These are phyloP conservation scores for Ypsolopha scabrella DNA, from an alignment of 2,888 invertebrate genomes.

Conservation along the genomic window DNA sequence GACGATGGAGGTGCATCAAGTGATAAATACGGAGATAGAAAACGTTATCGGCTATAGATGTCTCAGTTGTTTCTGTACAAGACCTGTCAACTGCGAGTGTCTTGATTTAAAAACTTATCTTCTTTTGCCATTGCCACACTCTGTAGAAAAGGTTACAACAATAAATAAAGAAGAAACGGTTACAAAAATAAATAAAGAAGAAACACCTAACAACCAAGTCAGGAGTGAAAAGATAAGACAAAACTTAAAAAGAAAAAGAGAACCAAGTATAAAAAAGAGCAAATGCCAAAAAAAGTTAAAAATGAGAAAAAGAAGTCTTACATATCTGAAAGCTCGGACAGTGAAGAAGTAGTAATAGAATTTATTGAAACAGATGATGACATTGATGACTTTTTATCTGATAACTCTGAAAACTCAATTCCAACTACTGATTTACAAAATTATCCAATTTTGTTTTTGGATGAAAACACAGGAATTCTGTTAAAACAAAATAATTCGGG, in stretches of 20 bases:
- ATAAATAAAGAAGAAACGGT: not conserved
- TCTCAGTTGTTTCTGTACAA: slow-evolving; percentile 5
- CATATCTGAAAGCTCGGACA: not conserved
- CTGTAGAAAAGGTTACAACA: not conserved
- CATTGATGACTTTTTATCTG: not conserved
- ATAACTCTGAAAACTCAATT: slow-evolving; percentile 1
- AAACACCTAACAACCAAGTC: not conserved
- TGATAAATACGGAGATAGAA: not conserved
- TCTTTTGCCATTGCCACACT: slow-evolving; percentile 1
- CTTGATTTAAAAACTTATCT: slow-evolving; percentile 4
- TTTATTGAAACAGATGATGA: not conserved
- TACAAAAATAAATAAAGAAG: not conserved
- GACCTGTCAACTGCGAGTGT: slow-evolving; percentile 4
- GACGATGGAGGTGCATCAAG: slow-evolving; percentile 4
- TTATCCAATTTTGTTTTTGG: not conserved
- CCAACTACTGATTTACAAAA: not conserved
- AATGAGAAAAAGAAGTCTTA: not conserved
- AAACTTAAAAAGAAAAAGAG: not conserved
- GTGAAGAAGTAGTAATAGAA: not conserved
- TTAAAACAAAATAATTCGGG: not conserved
- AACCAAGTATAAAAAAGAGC: not conserved
- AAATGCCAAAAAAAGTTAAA: slow-evolving; percentile 1
- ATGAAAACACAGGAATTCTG: not conserved
- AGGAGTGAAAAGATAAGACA: not conserved
- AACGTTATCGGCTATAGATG: slow-evolving; percentile 2